Evolutionary conservation across 2,797 vertebrate species (phyloP).

Genomic region (Tinamus major): DNA sequence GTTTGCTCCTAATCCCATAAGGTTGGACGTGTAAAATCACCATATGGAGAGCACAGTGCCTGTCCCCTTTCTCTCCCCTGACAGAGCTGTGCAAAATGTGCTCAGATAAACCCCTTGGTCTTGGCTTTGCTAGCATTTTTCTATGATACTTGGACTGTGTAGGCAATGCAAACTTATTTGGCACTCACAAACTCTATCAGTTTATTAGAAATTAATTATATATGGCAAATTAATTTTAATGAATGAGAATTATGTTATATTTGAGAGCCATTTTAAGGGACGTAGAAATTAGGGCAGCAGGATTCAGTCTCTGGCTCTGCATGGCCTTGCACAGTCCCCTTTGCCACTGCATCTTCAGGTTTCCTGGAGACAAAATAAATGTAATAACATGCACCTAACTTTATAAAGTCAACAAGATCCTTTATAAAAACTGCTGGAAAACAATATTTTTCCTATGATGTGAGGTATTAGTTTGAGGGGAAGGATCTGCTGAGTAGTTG

Average conservation of each 20-base stretch:
- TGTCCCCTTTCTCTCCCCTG: not conserved
- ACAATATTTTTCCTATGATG: not conserved
- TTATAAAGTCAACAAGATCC: not conserved
- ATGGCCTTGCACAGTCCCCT: not conserved
- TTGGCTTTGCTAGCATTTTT: not conserved
- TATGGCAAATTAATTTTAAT: slow-evolving; percentile 47
- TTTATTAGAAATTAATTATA: slow-evolving; percentile 49
- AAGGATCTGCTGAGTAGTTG: not conserved
- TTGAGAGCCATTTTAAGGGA: slow-evolving; percentile 34
- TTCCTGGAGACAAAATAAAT: not conserved
- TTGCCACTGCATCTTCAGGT: not conserved
- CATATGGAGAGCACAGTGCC: not conserved
- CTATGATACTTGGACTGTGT: not conserved
- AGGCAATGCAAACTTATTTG: not conserved
- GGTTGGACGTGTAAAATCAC: not conserved
- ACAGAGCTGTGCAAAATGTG: not conserved
- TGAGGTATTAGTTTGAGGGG: not conserved
- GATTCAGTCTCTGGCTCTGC: not conserved
- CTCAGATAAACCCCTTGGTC: not conserved
- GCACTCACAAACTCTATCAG: not conserved
- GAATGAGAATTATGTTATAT: not conserved
- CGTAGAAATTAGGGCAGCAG: slow-evolving; percentile 31
- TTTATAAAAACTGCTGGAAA: not conserved
- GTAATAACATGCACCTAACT: not conserved
- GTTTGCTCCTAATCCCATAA: not conserved